phyloP scores from a whole-genome alignment of 2,888 invertebrate genomes.

The Strigamia crassipes region DNA sequence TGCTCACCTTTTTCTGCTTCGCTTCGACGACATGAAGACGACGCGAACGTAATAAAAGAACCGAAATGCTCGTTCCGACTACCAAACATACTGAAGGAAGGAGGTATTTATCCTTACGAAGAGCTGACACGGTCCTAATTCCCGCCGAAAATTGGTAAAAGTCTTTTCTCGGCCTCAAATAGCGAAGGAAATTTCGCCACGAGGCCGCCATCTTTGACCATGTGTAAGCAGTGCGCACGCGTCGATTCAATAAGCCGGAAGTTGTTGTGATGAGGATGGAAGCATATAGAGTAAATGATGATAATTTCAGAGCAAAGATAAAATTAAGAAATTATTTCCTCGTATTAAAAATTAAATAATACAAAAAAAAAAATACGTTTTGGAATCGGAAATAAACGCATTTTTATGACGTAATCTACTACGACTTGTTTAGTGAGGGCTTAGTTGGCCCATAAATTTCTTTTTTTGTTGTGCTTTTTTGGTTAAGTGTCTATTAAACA shows the following conservation, averaged over 20 bases:
- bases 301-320: background rate
- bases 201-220: conserved; percentile 36
- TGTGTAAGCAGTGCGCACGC: background rate
- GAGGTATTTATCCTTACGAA: conserved; percentile 32
- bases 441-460: background rate
- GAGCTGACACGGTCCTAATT: background rate
- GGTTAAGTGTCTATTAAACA: background rate
- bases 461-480: background rate
- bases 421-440: too few species aligned
- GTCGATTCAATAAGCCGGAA: background rate
- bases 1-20: conserved; percentile 34
- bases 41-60: conserved; percentile 1
- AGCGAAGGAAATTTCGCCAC: conserved; percentile 29
- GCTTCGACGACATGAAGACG: conserved; percentile 39
- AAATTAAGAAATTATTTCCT: background rate
- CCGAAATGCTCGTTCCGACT: conserved; percentile 24
- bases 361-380: background rate
- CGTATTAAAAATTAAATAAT: background rate
- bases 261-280: background rate
- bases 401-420: too few species aligned
- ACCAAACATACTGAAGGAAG: conserved; percentile 13
- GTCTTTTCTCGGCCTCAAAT: background rate
- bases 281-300: background rate
- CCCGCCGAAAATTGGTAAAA: background rate
- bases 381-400: background rate